These are phyloP conservation scores for Rotaria macrura DNA, from an alignment of 2,888 invertebrate genomes.

Conservation along the genomic window DNA sequence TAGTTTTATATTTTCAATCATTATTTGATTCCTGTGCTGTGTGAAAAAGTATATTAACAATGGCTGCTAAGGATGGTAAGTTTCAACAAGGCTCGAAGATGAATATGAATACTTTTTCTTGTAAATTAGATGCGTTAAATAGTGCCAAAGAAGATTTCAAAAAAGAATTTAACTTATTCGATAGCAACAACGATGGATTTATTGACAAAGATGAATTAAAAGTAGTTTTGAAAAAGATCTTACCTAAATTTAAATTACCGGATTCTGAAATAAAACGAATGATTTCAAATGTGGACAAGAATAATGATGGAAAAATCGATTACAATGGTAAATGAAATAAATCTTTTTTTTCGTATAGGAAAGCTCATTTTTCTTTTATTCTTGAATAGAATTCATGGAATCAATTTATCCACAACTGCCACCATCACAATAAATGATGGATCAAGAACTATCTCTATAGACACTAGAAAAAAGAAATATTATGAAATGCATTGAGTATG, in stretches of 20 bases:
- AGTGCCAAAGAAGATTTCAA: not conserved
- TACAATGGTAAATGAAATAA: not conserved
- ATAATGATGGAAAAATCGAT: not conserved
- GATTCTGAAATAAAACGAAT: not conserved
- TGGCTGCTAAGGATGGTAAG: not conserved
- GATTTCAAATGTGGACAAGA: not conserved
- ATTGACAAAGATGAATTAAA: constrained; percentile 1
- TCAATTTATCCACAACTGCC: not conserved
- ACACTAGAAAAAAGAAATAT: too few species aligned
- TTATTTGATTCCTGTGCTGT: not conserved
- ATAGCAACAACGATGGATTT: constrained; percentile 4
- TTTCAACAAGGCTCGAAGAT: not conserved
- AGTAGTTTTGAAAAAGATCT: not conserved
- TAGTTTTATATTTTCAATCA: not conserved
- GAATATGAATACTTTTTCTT: not conserved
- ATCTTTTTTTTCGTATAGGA: too few species aligned
- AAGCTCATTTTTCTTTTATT: too few species aligned
- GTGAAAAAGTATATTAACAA: not conserved
- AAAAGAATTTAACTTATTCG: not conserved
- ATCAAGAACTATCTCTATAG: too few species aligned
- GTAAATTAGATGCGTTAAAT: not conserved
- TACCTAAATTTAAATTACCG: not conserved
- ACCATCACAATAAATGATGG: not conserved
- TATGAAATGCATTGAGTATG: too few species aligned
- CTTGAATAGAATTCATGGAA: not conserved